phyloP scores from a whole-genome alignment of 2,113 vertebrate species.

The Aldabrachelys gigantea region DNA sequence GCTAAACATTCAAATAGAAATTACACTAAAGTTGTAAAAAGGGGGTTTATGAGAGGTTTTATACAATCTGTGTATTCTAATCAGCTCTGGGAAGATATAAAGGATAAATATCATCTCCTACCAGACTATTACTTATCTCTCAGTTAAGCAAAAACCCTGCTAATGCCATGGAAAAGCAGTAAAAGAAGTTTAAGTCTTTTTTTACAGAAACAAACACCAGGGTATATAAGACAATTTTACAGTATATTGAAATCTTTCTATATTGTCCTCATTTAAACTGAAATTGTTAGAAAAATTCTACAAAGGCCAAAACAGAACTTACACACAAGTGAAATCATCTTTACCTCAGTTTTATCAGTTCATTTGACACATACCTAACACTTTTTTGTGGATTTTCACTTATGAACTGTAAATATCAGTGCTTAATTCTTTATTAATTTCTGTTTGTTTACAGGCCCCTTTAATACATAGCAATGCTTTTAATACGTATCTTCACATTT shows the following conservation, averaged over 20 bases:
- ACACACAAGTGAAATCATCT: not conserved
- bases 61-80: constrained; percentile 49
- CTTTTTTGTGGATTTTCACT: not conserved
- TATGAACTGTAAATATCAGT: not conserved
- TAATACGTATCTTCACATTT: not conserved
- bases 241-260: not conserved
- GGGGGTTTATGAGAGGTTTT: constrained; percentile 52
- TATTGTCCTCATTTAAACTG: not conserved
- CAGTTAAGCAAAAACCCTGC: not conserved
- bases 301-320: not conserved
- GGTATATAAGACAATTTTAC: not conserved
- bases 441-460: not conserved
- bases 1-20: constrained; percentile 45
- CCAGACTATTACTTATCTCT: constrained; percentile 55
- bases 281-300: not conserved
- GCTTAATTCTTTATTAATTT: not conserved
- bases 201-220: not conserved
- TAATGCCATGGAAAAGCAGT: not conserved
- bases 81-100: constrained; percentile 52
- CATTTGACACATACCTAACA: not conserved
- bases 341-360: not conserved
- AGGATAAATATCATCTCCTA: constrained; percentile 44
- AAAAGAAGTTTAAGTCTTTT: not conserved
- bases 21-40: constrained; percentile 26
- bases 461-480: not conserved